Evolutionary conservation across 2,113 vertebrate genomes (phyloP).

Genomic region (Plecturocebus donacophilus): DNA sequence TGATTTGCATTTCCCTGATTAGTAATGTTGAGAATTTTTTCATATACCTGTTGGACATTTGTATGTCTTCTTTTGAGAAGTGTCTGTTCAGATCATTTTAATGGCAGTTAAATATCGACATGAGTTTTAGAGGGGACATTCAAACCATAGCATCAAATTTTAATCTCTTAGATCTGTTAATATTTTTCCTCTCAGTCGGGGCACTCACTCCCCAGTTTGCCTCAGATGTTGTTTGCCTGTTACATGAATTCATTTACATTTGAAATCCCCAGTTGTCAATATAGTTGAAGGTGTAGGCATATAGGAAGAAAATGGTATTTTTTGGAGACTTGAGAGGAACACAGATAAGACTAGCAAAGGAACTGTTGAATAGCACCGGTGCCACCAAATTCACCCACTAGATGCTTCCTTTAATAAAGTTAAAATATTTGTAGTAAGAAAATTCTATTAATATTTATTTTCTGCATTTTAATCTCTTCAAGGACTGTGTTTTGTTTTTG

Average conservation of each 20-base stretch:
- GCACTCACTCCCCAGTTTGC: not conserved
- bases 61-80: not conserved
- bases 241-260: not conserved
- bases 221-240: not conserved
- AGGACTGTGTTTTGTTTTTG: too few relatives aligned
- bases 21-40: not conserved
- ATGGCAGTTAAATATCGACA: not conserved
- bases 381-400: not conserved
- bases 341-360: not conserved
- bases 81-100: not conserved
- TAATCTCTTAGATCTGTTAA: not conserved
- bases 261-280: not conserved
- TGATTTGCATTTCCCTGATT: not conserved
- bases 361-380: not conserved
- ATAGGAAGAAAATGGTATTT: not conserved
- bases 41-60: not conserved
- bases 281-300: not conserved
- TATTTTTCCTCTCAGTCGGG: not conserved
- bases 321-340: not conserved
- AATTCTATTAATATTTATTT: not conserved
- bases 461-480: constrained; percentile 28
- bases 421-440: not conserved
- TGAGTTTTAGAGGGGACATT: not conserved
- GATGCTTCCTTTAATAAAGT: not conserved
- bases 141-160: not conserved